phyloP scores from a whole-genome alignment of 2,888 invertebrate genomes.

The Melanostoma mellinum region DNA sequence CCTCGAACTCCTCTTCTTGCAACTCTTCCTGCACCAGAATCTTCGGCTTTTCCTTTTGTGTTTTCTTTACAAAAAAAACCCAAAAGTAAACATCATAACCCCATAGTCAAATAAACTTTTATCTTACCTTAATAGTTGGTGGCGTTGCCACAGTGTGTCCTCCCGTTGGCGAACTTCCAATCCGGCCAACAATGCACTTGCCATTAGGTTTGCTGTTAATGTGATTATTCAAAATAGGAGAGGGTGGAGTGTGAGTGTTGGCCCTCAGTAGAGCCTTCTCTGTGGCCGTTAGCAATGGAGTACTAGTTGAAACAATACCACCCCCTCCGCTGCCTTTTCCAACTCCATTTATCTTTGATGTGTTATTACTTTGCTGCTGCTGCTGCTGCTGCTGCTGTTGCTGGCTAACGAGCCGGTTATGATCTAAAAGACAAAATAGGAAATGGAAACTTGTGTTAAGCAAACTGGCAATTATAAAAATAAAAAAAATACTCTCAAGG shows the following conservation, averaged over 20 bases:
- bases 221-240: constrained; percentile 60
- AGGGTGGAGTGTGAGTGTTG: constrained; percentile 60
- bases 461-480: constrained; percentile 29
- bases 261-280: constrained; percentile 57
- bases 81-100: constrained; percentile 9
- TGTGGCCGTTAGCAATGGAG: constrained; percentile 60
- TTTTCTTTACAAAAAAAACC: constrained; percentile 44
- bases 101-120: constrained; percentile 4
- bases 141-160: constrained; percentile 56
- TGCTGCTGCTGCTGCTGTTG: constrained; percentile 69
- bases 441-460: constrained; percentile 47
- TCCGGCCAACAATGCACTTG: constrained; percentile 65
- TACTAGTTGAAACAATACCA: constrained; percentile 51
- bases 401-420: constrained; percentile 74
- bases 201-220: constrained; percentile 67
- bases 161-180: constrained; percentile 64
- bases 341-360: constrained; percentile 60
- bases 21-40: constrained; percentile 55
- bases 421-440: constrained; percentile 71
- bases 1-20: constrained; percentile 56
- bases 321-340: constrained; percentile 38
- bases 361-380: constrained; percentile 64
- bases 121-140: constrained; percentile 60
- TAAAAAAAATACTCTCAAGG: constrained; percentile 20
- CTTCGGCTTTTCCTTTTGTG: constrained; percentile 68